These are phyloP conservation scores for Nannospalax galili DNA, from an alignment of 2,113 vertebrate genomes.

Conservation along the genomic window DNA sequence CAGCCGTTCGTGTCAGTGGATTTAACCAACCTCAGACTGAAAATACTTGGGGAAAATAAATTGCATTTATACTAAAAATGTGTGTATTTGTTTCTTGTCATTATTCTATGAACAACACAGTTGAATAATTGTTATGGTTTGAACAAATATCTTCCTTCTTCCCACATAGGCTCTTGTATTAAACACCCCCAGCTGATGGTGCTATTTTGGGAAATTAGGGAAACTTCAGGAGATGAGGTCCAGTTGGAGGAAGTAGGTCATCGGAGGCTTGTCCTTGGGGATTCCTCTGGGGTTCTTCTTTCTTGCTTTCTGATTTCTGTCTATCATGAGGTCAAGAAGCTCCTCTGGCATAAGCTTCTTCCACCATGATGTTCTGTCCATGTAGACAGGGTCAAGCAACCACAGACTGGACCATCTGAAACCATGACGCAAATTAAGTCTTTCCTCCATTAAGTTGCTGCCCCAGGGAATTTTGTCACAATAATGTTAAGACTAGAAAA, in stretches of 20 bases:
- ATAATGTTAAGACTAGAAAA: background rate
- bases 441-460: background rate
- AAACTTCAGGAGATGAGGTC: background rate
- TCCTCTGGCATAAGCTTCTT: background rate
- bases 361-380: background rate
- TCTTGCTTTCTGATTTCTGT: background rate
- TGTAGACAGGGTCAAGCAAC: background rate
- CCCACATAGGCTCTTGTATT: background rate
- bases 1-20: background rate
- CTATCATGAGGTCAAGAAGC: background rate
- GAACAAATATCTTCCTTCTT: background rate
- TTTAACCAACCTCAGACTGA: background rate
- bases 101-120: background rate
- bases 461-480: background rate
- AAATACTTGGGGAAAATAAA: background rate
- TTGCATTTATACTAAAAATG: background rate
- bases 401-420: background rate
- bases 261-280: background rate
- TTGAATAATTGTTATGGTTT: background rate
- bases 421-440: background rate
- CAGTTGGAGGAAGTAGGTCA: background rate
- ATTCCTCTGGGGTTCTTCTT: background rate
- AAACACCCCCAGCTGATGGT: background rate
- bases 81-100: background rate
- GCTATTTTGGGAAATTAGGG: background rate